Conservation (phyloP, 2,113 vertebrate genomes). For the Ornithorhynchus anatinus region DNA sequence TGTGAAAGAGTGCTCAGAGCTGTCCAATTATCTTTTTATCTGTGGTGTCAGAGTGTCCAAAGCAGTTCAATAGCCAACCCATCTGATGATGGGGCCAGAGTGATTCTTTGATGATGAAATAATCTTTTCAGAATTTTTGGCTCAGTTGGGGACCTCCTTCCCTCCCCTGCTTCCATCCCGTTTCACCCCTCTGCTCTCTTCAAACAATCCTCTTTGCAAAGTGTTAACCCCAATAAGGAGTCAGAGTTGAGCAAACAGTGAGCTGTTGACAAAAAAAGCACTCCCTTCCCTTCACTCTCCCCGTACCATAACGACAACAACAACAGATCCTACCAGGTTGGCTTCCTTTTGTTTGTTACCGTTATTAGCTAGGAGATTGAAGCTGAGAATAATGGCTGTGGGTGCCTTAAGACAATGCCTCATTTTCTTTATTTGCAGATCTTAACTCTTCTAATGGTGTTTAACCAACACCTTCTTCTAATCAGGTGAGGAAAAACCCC, state of each 20-base stretch:
- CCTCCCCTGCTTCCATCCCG: too few species aligned
- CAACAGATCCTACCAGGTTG: conserved; percentile 3
- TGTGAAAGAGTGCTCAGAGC: too few species aligned
- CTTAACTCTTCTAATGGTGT: conserved; percentile 72
- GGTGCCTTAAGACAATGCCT: conserved; percentile 58
- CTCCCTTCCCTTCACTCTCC: background rate
- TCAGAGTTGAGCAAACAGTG: conserved; percentile 47
- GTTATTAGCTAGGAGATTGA: conserved; percentile 20
- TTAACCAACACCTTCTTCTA: conserved; percentile 68
- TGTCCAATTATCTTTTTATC: background rate
- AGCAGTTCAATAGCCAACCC: background rate
- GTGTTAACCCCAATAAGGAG: conserved; percentile 17
- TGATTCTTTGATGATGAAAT: conserved; percentile 7
- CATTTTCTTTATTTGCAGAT: conserved; percentile 64
- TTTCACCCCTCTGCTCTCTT: background rate
- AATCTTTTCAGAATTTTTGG: too few species aligned
- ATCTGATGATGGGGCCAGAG: background rate
- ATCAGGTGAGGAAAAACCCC: conserved; percentile 60
- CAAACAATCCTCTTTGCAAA: conserved; percentile 15
- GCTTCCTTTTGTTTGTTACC: background rate
- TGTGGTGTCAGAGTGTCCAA: background rate
- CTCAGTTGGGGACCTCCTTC: too few species aligned
- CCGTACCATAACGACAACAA: background rate
- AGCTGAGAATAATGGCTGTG: conserved; percentile 45
- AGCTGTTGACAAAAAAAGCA: conserved; percentile 57